Percentiles rank a stretch among this genome's conserved stretches.
These are phyloP conservation scores for Aporophyla nigra DNA, from an alignment of 2,888 invertebrate species.

Conservation along the genomic window DNA sequence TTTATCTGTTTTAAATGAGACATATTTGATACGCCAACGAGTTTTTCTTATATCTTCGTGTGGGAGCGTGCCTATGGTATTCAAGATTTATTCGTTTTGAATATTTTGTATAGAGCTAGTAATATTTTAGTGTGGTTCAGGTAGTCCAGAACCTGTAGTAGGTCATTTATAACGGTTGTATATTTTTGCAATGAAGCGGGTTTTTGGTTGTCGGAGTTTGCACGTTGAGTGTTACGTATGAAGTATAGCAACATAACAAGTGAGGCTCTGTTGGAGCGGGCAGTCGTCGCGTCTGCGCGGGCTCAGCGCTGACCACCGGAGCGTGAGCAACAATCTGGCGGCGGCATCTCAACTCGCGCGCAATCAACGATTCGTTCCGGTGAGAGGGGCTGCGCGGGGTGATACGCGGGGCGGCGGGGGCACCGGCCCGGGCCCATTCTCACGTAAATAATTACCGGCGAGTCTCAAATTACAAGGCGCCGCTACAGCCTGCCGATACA, in stretches of 20 bases:
- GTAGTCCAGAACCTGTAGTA: constrained; percentile 12
- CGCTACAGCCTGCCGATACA: constrained; percentile 87
- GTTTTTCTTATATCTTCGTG: constrained; percentile 30
- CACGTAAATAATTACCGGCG: constrained; percentile 91
- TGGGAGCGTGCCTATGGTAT: constrained; percentile 20
- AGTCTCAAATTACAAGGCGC: constrained; percentile 90
- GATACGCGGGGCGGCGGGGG: constrained; percentile 65
- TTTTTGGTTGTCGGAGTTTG: constrained; percentile 29
- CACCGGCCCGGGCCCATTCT: constrained; percentile 82
- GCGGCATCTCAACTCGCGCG: constrained; percentile 85
- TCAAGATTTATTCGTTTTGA: constrained; percentile 11
- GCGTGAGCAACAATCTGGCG: constrained; percentile 85
- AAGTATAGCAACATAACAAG: constrained; percentile 53
- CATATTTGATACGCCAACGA: constrained; percentile 52
- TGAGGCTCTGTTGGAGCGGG: constrained; percentile 56
- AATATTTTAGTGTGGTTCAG: background rate
- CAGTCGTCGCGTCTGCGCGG: constrained; percentile 66
- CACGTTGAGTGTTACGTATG: constrained; percentile 48
- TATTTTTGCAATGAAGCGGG: constrained; percentile 30
- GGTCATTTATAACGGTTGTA: constrained; percentile 21
- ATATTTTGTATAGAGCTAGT: constrained; percentile 2
- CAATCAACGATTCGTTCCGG: constrained; percentile 90
- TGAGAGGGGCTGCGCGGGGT: constrained; percentile 64
- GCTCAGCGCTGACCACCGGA: constrained; percentile 71
- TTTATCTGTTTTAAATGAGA: constrained; percentile 71